Conservation (phyloP, 2,113 vertebrate species). For the Natator depressus region DNA sequence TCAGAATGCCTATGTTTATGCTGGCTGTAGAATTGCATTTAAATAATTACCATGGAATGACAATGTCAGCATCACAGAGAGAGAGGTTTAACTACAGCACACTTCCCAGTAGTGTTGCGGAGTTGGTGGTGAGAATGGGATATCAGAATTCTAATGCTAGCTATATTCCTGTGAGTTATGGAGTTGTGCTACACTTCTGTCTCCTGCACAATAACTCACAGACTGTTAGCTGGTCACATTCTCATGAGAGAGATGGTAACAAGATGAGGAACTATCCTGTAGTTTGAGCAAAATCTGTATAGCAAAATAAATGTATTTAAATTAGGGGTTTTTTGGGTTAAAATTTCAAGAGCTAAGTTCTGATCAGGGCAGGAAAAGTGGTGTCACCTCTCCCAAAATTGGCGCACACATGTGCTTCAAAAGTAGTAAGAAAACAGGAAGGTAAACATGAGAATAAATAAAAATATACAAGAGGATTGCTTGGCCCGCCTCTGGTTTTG, state of each 20-base stretch:
- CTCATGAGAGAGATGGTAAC: neutral
- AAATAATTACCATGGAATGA: neutral
- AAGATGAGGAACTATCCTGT: neutral
- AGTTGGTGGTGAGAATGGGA: neutral
- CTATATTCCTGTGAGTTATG: neutral
- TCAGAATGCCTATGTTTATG: neutral
- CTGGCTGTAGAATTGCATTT: rapidly evolving
- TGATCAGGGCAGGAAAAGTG: neutral
- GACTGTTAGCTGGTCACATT: neutral
- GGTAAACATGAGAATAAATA: neutral
- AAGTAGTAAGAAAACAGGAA: neutral
- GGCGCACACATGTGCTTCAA: neutral
- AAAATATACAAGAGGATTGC: rapidly evolving
- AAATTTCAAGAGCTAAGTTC: neutral
- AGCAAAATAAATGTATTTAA: neutral
- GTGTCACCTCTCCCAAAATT: neutral
- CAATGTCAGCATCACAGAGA: neutral
- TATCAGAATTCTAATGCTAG: neutral
- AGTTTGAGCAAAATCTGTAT: neutral
- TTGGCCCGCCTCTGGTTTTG: neutral
- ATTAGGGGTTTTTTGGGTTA: neutral
- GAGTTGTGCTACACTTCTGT: neutral
- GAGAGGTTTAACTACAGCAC: neutral
- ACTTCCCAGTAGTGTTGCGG: neutral
- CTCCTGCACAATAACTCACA: neutral